phyloP scores from a whole-genome alignment of 1,140 invertebrate genomes.

The Drosophila azteca region DNA sequence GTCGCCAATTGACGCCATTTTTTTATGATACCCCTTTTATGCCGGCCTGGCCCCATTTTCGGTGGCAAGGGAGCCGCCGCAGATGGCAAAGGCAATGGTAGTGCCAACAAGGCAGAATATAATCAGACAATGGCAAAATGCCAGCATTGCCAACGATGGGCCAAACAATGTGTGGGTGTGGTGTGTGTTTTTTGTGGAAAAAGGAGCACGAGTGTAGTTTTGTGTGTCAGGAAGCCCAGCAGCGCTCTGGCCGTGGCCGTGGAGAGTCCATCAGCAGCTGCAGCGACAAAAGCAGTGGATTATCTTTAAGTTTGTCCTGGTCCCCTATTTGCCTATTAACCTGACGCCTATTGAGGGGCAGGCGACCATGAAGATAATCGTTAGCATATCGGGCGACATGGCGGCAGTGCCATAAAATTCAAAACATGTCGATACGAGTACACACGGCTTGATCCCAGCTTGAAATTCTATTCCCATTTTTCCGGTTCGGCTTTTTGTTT shows the following conservation, averaged over 20 bases:
- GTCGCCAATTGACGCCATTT: constrained; percentile 73
- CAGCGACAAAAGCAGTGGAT: constrained; percentile 69
- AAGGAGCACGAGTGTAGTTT: neutral
- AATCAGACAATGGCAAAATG: constrained; percentile 65
- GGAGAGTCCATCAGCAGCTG: constrained; percentile 19
- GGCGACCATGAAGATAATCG: constrained; percentile 75
- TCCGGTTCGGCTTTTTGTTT: neutral
- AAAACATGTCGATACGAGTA: constrained; percentile 58
- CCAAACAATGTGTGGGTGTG: too few species aligned
- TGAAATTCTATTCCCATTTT: constrained; percentile 12
- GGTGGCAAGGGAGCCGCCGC: constrained; percentile 10
- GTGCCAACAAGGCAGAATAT: constrained; percentile 58
- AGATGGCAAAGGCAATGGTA: constrained; percentile 48
- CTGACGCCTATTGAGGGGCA: constrained; percentile 50
- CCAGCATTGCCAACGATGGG: constrained; percentile 32
- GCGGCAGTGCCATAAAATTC: constrained; percentile 65
- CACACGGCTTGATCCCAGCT: constrained; percentile 7
- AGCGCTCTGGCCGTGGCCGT: constrained; percentile 60
- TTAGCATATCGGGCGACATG: constrained; percentile 41
- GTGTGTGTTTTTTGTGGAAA: neutral
- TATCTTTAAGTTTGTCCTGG: constrained; percentile 45
- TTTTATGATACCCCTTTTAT: constrained; percentile 46
- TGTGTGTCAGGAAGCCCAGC: constrained; percentile 1
- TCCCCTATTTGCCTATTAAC: constrained; percentile 59
- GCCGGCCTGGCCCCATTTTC: constrained; percentile 5